Percentiles rank a stretch among this genome's conserved stretches.
These are phyloP conservation scores for Crossocerus cetratus DNA, from an alignment of 2,888 invertebrate species.

Conservation along the genomic window DNA sequence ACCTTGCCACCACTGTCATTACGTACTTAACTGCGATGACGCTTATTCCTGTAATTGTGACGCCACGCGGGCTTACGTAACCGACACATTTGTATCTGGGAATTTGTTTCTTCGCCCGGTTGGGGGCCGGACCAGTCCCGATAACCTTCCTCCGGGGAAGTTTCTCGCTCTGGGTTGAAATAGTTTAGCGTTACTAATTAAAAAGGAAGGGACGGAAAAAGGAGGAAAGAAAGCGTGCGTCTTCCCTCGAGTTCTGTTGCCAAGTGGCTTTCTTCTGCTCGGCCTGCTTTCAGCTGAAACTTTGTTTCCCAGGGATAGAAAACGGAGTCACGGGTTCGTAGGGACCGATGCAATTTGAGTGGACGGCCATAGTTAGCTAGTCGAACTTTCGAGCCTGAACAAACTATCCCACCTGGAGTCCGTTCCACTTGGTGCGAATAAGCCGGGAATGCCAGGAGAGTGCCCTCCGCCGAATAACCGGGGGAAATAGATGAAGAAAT, in stretches of 20 bases:
- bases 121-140: too few species aligned
- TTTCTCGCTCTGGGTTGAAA: too few species aligned
- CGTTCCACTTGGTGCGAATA: constrained; percentile 4
- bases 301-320: too few species aligned
- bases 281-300: too few species aligned
- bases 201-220: too few species aligned
- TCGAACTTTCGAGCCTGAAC: constrained; percentile 29
- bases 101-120: not conserved
- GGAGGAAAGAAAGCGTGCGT: too few species aligned
- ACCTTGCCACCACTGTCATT: constrained; percentile 65
- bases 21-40: constrained; percentile 63
- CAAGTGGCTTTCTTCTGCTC: too few species aligned
- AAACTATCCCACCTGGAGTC: constrained; percentile 19
- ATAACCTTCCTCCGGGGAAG: too few species aligned
- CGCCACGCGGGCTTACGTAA: constrained; percentile 48
- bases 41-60: constrained; percentile 37
- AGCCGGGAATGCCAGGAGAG: constrained; percentile 12
- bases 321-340: too few species aligned
- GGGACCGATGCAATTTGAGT: constrained; percentile 29
- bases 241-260: too few species aligned
- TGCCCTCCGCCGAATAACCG: not conserved
- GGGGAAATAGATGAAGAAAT: constrained; percentile 4
- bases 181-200: too few species aligned
- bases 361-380: constrained; percentile 9
- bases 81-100: constrained; percentile 9